phyloP scores from a whole-genome alignment of 2,797 vertebrate species.

The Euphonia xanthogaster region DNA sequence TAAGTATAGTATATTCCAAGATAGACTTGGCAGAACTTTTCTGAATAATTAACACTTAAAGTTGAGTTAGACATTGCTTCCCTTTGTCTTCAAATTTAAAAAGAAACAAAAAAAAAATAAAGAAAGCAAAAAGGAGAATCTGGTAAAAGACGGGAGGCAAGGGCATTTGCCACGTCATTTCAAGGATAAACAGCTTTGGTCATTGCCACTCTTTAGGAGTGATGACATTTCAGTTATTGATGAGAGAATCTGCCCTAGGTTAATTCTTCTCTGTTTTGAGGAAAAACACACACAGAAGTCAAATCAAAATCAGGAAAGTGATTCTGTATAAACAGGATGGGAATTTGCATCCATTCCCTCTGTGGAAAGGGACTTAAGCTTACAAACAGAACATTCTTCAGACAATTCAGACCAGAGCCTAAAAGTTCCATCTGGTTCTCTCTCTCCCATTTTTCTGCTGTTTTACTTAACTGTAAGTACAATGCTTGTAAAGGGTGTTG shows the following conservation, averaged over 20 bases:
- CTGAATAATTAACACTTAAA: background rate
- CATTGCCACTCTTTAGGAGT: background rate
- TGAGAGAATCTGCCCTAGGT: background rate
- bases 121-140: background rate
- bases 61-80: background rate
- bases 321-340: conserved; percentile 17
- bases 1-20: background rate
- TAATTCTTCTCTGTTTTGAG: conserved; percentile 5
- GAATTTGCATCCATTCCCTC: background rate
- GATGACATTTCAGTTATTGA: background rate
- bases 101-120: accelerated
- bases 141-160: background rate
- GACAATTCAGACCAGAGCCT: background rate
- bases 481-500: background rate
- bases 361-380: background rate
- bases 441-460: background rate
- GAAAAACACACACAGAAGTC: background rate
- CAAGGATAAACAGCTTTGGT: background rate
- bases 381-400: conserved; percentile 9
- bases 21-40: background rate
- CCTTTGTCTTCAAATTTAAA: background rate
- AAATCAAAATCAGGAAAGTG: background rate
- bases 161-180: background rate
- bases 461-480: conserved; percentile 2
- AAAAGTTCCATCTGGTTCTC: background rate